A percentile compares a stretch with the other conserved stretches of the same genome.
These are phyloP conservation scores for Epizoanthus stellaris DNA, from an alignment of 92 coral and sea anemone species.

Conservation along the genomic window DNA sequence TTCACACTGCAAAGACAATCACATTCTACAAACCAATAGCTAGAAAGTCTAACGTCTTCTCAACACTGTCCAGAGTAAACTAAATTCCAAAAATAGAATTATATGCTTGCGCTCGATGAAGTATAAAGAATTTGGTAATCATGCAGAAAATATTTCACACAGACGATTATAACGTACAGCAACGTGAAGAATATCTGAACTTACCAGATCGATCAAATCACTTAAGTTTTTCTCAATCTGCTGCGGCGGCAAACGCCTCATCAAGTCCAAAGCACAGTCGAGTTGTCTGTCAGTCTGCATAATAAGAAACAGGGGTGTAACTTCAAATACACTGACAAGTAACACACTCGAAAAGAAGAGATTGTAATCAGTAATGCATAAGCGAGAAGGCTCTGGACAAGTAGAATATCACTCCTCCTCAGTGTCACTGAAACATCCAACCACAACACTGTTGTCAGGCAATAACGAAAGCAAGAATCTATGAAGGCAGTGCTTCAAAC, in stretches of 20 bases:
- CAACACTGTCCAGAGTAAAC: not conserved
- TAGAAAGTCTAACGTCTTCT: not conserved
- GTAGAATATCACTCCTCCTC: not conserved
- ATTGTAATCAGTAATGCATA: conserved; percentile 21
- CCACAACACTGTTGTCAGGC: not conserved
- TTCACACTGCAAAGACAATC: not conserved
- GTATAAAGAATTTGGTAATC: not conserved
- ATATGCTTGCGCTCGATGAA: not conserved
- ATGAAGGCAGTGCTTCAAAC: not conserved
- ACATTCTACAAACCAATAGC: not conserved
- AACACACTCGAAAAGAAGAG: conserved; percentile 35
- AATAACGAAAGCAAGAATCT: not conserved
- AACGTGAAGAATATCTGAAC: conserved; percentile 1
- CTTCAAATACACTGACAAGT: not conserved
- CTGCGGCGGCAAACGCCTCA: conserved; percentile 99
- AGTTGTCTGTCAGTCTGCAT: conserved; percentile 94
- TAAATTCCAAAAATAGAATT: not conserved
- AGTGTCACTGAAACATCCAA: not conserved
- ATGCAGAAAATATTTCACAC: not conserved
- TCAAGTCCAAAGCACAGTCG: conserved; percentile 98
- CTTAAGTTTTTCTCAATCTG: conserved; percentile 98
- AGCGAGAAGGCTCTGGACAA: not conserved
- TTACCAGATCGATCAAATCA: conserved; percentile 96
- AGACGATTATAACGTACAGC: not conserved
- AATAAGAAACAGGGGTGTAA: conserved; percentile 33